Conservation (phyloP, 2,888 invertebrate species). For the Caenorhabditis zanzibari region DNA sequence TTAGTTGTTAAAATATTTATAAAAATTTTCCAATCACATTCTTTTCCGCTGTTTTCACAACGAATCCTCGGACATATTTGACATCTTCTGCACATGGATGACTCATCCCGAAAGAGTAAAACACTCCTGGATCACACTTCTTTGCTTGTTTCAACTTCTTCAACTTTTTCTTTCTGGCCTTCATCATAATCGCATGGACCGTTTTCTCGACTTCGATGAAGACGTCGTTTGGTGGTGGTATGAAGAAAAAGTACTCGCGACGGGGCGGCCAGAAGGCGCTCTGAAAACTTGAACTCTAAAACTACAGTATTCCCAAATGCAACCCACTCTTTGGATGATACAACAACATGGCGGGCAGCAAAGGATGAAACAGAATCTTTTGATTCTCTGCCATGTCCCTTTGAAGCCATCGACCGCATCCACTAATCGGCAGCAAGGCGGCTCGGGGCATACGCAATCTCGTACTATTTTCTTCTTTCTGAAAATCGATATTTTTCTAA, state of each 20-base stretch:
- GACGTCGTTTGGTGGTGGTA: slow-evolving; percentile 42
- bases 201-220: slow-evolving; percentile 27
- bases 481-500: no score
- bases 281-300: slow-evolving; percentile 37
- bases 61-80: slow-evolving; percentile 65
- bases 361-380: slow-evolving; percentile 52
- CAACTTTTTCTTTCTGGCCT: slow-evolving; percentile 35
- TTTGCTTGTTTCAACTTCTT: slow-evolving; percentile 50
- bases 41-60: slow-evolving; percentile 58
- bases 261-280: slow-evolving; percentile 78
- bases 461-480: slow-evolving; percentile 41
- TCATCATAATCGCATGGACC: slow-evolving; percentile 41
- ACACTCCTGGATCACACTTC: slow-evolving; percentile 24
- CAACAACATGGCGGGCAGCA: slow-evolving; percentile 73
- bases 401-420: slow-evolving; percentile 31
- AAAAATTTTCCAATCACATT: slow-evolving; percentile 45
- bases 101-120: slow-evolving; percentile 66
- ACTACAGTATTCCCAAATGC: neutral
- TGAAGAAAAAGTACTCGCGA: slow-evolving; percentile 76
- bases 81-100: slow-evolving; percentile 73
- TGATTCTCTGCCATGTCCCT: slow-evolving; percentile 37
- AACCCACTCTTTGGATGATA: slow-evolving; percentile 45
- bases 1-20: neutral
- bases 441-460: slow-evolving; percentile 57
- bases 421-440: slow-evolving; percentile 35